Percentiles rank a stretch among this genome's conserved stretches.
Evolutionary conservation across 2,797 vertebrate species (phyloP).

Genomic region (Lacerta agilis): DNA sequence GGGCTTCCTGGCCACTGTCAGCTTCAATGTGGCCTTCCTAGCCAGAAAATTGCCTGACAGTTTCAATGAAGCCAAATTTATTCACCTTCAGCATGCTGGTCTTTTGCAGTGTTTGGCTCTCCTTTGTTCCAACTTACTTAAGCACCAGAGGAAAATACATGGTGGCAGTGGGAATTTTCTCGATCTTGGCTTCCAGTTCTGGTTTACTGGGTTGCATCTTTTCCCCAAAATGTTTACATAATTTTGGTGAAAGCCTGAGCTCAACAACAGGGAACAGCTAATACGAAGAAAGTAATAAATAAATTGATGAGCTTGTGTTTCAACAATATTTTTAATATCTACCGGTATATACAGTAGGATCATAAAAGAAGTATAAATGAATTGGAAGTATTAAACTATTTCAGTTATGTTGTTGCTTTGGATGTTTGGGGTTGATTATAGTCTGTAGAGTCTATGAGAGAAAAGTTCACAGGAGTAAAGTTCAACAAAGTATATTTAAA

Average conservation of each 20-base stretch:
- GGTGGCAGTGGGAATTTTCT: background rate
- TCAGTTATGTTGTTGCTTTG: too few species aligned
- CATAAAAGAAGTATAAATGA: too few species aligned
- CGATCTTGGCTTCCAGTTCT: background rate
- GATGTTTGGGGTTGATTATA: too few species aligned
- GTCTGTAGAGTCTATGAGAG: too few species aligned
- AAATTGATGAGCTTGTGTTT: background rate
- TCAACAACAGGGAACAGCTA: background rate
- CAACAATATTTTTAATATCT: too few species aligned
- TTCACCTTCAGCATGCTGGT: constrained; percentile 50
- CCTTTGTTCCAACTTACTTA: constrained; percentile 37
- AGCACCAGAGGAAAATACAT: constrained; percentile 16
- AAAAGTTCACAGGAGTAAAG: too few species aligned
- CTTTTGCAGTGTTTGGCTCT: constrained; percentile 47
- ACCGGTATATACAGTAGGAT: too few species aligned
- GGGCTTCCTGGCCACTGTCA: background rate
- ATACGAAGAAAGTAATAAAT: background rate
- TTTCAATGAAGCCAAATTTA: constrained; percentile 47
- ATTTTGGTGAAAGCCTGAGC: background rate
- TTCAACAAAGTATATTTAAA: too few species aligned
- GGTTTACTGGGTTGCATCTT: background rate
- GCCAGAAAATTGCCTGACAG: constrained; percentile 21
- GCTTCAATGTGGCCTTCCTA: background rate
- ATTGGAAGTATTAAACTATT: too few species aligned
- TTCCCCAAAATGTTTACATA: background rate